Evolutionary conservation across 2,888 invertebrate genomes (phyloP), one percentile per base, ranked within the genome.

Genomic region (Zaprionus lineosus): DNA sequence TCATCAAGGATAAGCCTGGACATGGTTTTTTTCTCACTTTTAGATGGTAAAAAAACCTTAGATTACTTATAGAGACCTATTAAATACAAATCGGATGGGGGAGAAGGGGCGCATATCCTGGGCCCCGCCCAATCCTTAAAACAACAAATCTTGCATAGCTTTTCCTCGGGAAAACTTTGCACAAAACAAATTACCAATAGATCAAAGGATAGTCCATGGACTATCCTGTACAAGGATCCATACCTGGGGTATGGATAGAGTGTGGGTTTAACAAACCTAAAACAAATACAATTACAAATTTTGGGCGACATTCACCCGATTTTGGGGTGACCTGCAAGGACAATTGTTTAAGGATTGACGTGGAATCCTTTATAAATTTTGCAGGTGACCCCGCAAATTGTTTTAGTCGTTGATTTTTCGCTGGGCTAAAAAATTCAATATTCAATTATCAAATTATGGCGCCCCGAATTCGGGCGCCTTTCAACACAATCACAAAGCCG

Each of bases 81-180:
- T 67, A 75, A 74, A 76, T 74, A 74, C 73, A 74, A 76, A 65
- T 61, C 44, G 60, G 39, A 18, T 34, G 28, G 37, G 41, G 56
- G n/a, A n/a, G n/a, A n/a, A n/a, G n/a, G 60, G 14, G 14, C 19
- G 18, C 29, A 31, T 6, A 12, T 19, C n/a, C 21, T n/a, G 37
- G 29, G 9, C 31, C 18, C 52, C 24, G 12, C 16, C n/a, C n/a
- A n/a, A n/a, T n/a, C n/a, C n/a, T n/a, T n/a, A n/a, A 26, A 26
- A 40, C 36, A 26, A 62, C 51, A 61, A 59, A 36, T 72, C 15
- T 31, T 36, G 36, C 52, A 43, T 18, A 26, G 26, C 36, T 26
- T 53, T 50, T 40, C 40, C 48, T 48, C 11, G 36, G 64, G 48
- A 40, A 58, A 57, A 46, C 56, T 29, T 21, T 26, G 33, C 26